Conservation (phyloP, 2,113 vertebrate species). For the Vulpes ferrilata region DNA sequence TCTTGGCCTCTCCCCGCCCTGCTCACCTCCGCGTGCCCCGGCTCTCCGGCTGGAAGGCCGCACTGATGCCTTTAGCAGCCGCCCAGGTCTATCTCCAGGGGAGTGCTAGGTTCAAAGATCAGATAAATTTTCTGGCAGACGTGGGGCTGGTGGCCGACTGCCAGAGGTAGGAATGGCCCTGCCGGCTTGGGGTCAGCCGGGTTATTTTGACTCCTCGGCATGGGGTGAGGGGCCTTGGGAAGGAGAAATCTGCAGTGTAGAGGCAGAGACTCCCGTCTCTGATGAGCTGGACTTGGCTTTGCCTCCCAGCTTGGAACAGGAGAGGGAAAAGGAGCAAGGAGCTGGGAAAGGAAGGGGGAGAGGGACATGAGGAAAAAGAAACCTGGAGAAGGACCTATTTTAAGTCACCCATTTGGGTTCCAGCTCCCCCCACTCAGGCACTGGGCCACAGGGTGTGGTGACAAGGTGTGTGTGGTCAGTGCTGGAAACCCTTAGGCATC, state of each 20-base stretch:
- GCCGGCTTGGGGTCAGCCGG: not conserved
- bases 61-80: conserved; percentile 87
- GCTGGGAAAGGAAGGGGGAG: conserved; percentile 25
- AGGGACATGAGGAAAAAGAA: conserved; percentile 37
- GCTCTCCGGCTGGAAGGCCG: not conserved
- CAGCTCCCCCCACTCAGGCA: conserved; percentile 52
- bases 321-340: conserved; percentile 15
- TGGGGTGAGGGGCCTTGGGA: not conserved
- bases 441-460: conserved; percentile 56
- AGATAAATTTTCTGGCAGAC: conserved; percentile 89
- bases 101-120: conserved; percentile 87
- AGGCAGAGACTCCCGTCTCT: not conserved
- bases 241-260: not conserved
- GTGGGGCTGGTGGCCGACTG: conserved; percentile 83
- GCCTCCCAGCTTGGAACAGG: not conserved
- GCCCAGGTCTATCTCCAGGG: conserved; percentile 79
- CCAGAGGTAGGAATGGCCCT: conserved; percentile 80
- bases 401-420: conserved; percentile 62
- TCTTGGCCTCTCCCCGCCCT: not conserved
- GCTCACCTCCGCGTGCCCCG: not conserved
- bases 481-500: conserved; percentile 38
- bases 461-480: conserved; percentile 73
- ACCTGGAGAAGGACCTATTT: conserved; percentile 57
- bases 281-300: conserved; percentile 26
- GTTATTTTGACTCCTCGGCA: conserved; percentile 41